Conservation (phyloP, 2,797 vertebrate genomes). For the Apodemus agrarius region DNA sequence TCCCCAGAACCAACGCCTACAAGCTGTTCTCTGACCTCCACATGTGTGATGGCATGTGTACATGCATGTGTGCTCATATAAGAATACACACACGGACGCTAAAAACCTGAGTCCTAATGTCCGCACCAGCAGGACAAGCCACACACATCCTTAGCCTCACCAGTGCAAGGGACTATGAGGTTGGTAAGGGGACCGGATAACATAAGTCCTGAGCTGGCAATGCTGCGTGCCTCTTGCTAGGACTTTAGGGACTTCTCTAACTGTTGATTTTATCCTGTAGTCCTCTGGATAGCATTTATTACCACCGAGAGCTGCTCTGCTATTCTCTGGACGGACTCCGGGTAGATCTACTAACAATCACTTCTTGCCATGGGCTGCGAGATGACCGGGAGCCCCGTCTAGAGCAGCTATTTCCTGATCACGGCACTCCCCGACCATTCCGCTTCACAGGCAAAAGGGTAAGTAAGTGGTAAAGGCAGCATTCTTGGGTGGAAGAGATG, state of each 20-base stretch:
- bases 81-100: neutral
- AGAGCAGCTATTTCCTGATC: constrained; percentile 95
- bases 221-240: neutral
- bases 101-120: neutral
- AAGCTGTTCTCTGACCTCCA: neutral
- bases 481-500: neutral
- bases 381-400: constrained; percentile 94
- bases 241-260: neutral
- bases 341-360: constrained; percentile 96
- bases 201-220: neutral
- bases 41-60: too few species aligned
- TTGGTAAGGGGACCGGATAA: neutral
- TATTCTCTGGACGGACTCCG: constrained; percentile 95
- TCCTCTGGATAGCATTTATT: constrained; percentile 92
- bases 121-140: neutral
- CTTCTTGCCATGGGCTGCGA: constrained; percentile 94
- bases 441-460: constrained; percentile 94
- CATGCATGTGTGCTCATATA: neutral
- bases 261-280: constrained; percentile 78
- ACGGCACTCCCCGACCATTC: constrained; percentile 91
- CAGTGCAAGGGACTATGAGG: neutral
- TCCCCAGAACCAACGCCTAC: neutral
- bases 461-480: constrained; percentile 69
- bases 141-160: neutral
- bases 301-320: constrained; percentile 97